These are phyloP conservation scores for Halisarca cf. caerulea DNA, from an alignment of 37 sponge, comb jelly and placozoan genomes.

Conservation along the genomic window DNA sequence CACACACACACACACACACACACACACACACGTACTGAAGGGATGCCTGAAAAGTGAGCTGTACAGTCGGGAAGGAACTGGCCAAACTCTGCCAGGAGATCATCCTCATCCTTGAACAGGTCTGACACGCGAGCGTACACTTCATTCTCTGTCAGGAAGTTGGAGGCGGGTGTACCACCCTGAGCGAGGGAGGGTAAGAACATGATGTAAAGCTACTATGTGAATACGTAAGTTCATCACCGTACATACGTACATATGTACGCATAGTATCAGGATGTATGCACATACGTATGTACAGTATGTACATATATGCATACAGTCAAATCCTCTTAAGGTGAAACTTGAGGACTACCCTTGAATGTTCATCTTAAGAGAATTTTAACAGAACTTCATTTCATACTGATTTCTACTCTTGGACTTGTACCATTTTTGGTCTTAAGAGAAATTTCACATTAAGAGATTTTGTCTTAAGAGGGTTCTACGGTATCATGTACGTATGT, in stretches of 20 bases:
- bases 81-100: slow-evolving; percentile 89
- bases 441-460: neutral
- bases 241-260: slow-evolving; percentile 5
- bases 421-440: too few relatives aligned
- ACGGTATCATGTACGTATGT: neutral
- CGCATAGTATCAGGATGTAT: neutral
- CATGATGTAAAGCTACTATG: neutral
- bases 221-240: slow-evolving; percentile 1
- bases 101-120: slow-evolving; percentile 92
- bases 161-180: slow-evolving; percentile 28
- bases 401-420: too few relatives aligned
- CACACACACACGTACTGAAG: neutral
- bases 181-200: neutral
- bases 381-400: neutral
- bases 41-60: slow-evolving; percentile 33
- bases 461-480: neutral
- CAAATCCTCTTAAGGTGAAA: too few relatives aligned
- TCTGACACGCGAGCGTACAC: slow-evolving; percentile 75
- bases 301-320: too few relatives aligned
- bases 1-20: too few relatives aligned
- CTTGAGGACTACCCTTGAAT: too few relatives aligned
- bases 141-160: slow-evolving; percentile 74
- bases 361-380: too few relatives aligned
- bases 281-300: slow-evolving; percentile 8
- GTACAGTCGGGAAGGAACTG: slow-evolving; percentile 94